phyloP scores from a whole-genome alignment of 2,113 vertebrate genomes.

The Hyperoodon ampullatus region DNA sequence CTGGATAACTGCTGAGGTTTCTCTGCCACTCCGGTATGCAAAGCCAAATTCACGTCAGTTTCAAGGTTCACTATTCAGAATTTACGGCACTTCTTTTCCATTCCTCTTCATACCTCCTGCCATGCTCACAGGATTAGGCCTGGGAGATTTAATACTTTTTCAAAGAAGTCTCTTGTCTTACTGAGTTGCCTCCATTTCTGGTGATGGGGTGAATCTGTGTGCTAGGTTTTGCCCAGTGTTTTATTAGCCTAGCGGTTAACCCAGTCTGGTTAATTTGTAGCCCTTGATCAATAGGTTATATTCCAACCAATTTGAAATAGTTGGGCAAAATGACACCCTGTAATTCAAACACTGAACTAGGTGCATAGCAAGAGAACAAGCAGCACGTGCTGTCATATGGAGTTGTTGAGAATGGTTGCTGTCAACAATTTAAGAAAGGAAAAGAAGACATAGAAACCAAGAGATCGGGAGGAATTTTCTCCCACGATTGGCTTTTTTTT shows the following conservation, averaged over 20 bases:
- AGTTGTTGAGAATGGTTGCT: not conserved
- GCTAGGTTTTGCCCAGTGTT: conserved; percentile 38
- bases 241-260: conserved; percentile 46
- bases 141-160: conserved; percentile 50
- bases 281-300: conserved; percentile 26
- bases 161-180: conserved; percentile 68
- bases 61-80: conserved; percentile 59
- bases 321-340: not conserved
- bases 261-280: conserved; percentile 36
- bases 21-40: conserved; percentile 51
- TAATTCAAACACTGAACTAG: not conserved
- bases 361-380: not conserved
- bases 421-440: not conserved
- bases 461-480: not conserved
- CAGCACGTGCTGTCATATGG: not conserved
- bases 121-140: not conserved
- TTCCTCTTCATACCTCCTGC: conserved; percentile 7
- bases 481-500: not conserved
- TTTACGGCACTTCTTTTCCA: conserved; percentile 69
- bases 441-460: not conserved
- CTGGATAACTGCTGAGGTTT: conserved; percentile 77
- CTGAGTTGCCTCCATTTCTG: conserved; percentile 31
- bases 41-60: conserved; percentile 64
- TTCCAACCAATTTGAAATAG: conserved; percentile 3
- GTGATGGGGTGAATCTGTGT: conserved; percentile 25